These are phyloP conservation scores for Microtus agrestis DNA, from an alignment of 2,797 vertebrate genomes.

Conservation along the genomic window DNA sequence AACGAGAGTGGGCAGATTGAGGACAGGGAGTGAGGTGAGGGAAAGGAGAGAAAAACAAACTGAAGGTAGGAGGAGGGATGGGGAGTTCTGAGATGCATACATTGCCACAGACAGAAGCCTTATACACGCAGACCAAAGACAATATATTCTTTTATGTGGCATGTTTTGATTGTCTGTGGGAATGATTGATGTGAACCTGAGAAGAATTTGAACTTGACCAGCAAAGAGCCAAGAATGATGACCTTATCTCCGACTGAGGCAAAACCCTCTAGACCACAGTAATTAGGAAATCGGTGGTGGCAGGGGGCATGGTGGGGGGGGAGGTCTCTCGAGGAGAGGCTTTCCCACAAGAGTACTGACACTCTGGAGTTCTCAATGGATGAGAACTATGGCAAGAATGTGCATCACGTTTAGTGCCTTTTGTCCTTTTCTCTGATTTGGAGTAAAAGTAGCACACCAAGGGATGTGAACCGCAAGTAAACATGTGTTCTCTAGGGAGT, in stretches of 20 bases:
- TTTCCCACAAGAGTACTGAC: conserved; percentile 69
- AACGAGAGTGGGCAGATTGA: neutral
- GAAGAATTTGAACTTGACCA: conserved; percentile 74
- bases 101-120: conserved; percentile 35
- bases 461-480: conserved; percentile 41
- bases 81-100: neutral
- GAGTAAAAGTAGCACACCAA: conserved; percentile 46
- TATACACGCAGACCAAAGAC: conserved; percentile 38
- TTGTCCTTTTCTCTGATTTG: neutral
- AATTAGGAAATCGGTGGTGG: conserved; percentile 61
- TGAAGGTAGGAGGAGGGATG: neutral
- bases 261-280: conserved; percentile 57
- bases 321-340: conserved; percentile 64
- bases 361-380: conserved; percentile 44
- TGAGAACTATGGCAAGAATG: conserved; percentile 70
- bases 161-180: conserved; percentile 48
- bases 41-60: neutral
- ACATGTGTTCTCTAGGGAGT: conserved; percentile 56
- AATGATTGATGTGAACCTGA: conserved; percentile 74
- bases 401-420: conserved; percentile 39
- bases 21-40: too few relatives aligned
- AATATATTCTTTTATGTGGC: conserved; percentile 52
- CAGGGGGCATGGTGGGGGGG: neutral
- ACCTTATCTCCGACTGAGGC: conserved; percentile 60
- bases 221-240: conserved; percentile 59